These are phyloP conservation scores for Haliaeetus leucogaster DNA, from an alignment of 2,113 vertebrate species.

Conservation along the genomic window DNA sequence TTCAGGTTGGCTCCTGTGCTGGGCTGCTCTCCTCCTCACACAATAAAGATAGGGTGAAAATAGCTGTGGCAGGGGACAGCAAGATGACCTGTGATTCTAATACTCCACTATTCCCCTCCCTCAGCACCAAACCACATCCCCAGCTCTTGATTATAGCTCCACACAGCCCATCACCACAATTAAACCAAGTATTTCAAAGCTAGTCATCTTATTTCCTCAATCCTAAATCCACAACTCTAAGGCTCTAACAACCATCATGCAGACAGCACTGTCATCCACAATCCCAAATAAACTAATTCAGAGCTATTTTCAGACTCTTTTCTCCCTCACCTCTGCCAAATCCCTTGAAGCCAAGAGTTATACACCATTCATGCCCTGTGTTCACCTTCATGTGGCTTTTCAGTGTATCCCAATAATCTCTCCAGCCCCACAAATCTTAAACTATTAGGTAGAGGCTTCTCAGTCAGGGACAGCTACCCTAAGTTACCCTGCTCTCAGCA, in stretches of 20 bases:
- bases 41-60: neutral
- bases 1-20: neutral
- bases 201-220: neutral
- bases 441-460: neutral
- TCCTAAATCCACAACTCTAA: neutral
- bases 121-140: neutral
- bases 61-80: neutral
- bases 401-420: neutral
- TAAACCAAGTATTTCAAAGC: neutral
- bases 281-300: neutral
- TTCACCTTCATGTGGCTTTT: neutral
- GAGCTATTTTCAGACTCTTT: neutral
- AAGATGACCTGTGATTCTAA: neutral
- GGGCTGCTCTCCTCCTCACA: neutral
- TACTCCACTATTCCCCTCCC: neutral
- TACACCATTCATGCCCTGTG: accelerated
- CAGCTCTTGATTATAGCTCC: neutral
- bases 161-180: neutral
- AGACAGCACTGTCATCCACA: neutral
- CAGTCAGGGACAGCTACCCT: neutral
- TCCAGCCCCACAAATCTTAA: accelerated
- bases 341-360: neutral
- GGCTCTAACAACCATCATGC: neutral
- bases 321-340: neutral
- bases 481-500: neutral